Conservation (phyloP, 2,797 vertebrate genomes). For the Centroberyx gerrardi region DNA sequence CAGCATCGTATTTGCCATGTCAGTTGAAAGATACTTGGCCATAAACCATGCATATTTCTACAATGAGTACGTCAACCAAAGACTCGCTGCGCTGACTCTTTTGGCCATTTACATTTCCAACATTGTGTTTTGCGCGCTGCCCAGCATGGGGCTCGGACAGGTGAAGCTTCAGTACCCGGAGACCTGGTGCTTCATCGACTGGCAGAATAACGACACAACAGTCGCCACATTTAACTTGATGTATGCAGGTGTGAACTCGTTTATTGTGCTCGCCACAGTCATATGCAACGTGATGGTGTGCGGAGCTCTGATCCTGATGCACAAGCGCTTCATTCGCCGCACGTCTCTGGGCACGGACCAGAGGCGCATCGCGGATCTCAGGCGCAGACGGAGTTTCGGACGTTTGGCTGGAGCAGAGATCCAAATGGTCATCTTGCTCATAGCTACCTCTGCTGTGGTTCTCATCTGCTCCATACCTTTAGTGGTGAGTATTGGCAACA, state of each 20-base stretch:
- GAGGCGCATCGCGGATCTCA: conserved; percentile 86
- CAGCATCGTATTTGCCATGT: conserved; percentile 97
- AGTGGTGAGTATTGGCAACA: conserved; percentile 89
- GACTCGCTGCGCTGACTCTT: conserved; percentile 90
- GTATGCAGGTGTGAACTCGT: conserved; percentile 94
- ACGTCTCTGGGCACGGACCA: conserved; percentile 92
- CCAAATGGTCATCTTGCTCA: conserved; percentile 98
- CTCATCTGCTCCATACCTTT: conserved; percentile 98
- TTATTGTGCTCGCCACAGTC: conserved; percentile 92
- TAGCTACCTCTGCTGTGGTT: conserved; percentile 93
- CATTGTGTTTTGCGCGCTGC: conserved; percentile 94
- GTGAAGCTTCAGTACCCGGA: conserved; percentile 85
- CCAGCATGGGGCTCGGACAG: conserved; percentile 89
- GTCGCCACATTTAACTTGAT: conserved; percentile 91
- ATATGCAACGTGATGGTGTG: conserved; percentile 95
- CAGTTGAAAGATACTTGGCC: conserved; percentile 95
- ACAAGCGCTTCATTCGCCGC: conserved; percentile 93
- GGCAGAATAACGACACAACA: conserved; percentile 85
- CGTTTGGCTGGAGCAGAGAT: conserved; percentile 95
- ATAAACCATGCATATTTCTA: conserved; percentile 99
- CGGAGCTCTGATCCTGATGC: conserved; percentile 95
- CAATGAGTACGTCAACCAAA: conserved; percentile 93
- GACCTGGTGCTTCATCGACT: conserved; percentile 98
- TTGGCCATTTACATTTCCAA: conserved; percentile 90
- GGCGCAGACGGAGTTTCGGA: conserved; percentile 91